Percentiles rank a stretch among this genome's conserved stretches.
These are phyloP conservation scores for Neofelis nebulosa DNA, from an alignment of 2,113 vertebrate genomes.

Conservation along the genomic window DNA sequence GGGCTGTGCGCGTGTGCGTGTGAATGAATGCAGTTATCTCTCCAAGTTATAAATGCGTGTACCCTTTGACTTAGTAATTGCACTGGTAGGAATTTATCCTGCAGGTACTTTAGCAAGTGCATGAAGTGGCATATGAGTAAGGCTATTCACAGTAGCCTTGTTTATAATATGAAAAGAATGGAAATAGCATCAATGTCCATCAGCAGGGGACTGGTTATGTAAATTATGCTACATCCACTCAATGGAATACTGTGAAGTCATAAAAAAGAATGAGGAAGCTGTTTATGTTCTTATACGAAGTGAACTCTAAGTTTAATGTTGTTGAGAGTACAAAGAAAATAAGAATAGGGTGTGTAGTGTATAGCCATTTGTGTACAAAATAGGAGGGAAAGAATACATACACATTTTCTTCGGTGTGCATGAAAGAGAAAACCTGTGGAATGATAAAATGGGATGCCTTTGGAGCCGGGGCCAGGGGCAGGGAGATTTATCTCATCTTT, in stretches of 20 bases:
- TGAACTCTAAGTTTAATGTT: neutral
- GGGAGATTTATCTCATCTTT: neutral
- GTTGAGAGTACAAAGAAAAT: neutral
- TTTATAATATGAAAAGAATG: constrained; percentile 1
- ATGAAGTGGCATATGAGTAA: neutral
- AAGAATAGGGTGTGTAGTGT: neutral
- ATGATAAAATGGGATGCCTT: neutral
- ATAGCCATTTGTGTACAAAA: neutral
- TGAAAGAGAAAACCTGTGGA: neutral
- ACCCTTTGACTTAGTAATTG: neutral
- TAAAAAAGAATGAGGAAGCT: neutral
- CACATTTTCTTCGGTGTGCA: neutral
- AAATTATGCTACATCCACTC: neutral
- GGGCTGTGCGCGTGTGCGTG: neutral
- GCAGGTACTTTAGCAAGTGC: neutral
- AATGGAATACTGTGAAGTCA: neutral
- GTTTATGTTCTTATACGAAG: neutral
- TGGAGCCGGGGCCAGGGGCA: neutral
- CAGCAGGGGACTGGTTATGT: neutral
- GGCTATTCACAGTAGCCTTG: neutral
- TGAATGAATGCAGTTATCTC: neutral
- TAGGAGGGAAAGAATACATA: neutral
- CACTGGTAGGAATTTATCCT: neutral
- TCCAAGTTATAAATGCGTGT: neutral
- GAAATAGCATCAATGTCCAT: neutral